Conservation (phyloP, 2,888 invertebrate genomes). For the Cremastobaeus sp. region DNA sequence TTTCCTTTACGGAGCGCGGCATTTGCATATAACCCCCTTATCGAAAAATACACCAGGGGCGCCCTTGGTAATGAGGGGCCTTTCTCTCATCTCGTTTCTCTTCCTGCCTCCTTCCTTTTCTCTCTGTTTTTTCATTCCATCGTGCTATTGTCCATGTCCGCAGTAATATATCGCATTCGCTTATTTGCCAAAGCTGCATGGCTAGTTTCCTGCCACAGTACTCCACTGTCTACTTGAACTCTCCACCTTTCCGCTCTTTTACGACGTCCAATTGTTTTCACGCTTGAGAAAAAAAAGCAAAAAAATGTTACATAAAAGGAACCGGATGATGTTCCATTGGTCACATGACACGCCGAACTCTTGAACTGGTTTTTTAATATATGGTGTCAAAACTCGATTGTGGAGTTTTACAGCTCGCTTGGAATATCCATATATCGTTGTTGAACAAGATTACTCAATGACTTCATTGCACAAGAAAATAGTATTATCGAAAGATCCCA, state of each 20-base stretch:
- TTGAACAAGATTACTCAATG: slow-evolving; percentile 28
- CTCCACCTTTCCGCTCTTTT: slow-evolving; percentile 68
- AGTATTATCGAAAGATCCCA: background rate
- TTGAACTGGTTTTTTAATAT: slow-evolving; percentile 55
- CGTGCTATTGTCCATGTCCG: slow-evolving; percentile 69
- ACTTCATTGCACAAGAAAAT: too few species aligned
- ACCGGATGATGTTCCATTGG: slow-evolving; percentile 57
- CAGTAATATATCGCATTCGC: slow-evolving; percentile 65
- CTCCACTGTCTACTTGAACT: slow-evolving; percentile 58
- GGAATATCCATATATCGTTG: slow-evolving; percentile 38
- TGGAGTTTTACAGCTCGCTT: slow-evolving; percentile 30
- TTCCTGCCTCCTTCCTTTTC: slow-evolving; percentile 62
- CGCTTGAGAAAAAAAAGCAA: slow-evolving; percentile 57
- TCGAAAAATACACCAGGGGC: slow-evolving; percentile 76
- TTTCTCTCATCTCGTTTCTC: slow-evolving; percentile 60
- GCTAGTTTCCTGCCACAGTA: slow-evolving; percentile 62
- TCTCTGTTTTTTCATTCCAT: slow-evolving; percentile 68
- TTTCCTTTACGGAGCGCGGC: slow-evolving; percentile 68
- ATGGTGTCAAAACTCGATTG: slow-evolving; percentile 7
- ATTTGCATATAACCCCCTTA: slow-evolving; percentile 77
- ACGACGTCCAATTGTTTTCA: slow-evolving; percentile 57
- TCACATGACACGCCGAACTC: slow-evolving; percentile 54
- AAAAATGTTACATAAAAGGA: slow-evolving; percentile 55
- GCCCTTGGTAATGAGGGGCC: slow-evolving; percentile 75
- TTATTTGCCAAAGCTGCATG: slow-evolving; percentile 70